phyloP scores from a whole-genome alignment of 2,888 invertebrate species.

The Willowsia nigromaculata region DNA sequence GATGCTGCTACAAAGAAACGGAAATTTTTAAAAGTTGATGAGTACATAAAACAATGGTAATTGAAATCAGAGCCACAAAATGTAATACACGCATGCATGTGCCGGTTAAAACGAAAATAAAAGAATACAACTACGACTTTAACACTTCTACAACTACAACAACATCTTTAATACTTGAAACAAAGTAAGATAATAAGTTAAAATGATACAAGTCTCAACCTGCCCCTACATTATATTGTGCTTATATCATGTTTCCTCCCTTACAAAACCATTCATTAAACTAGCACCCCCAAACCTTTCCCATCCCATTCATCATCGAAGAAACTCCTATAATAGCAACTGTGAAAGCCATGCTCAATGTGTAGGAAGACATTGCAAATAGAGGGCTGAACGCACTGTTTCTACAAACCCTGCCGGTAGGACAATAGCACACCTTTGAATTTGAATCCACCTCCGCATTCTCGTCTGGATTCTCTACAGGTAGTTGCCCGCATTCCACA shows the following conservation, averaged over 20 bases:
- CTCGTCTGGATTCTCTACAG: not conserved
- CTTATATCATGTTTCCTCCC: not conserved
- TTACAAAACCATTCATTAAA: not conserved
- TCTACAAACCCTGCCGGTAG: slow-evolving; percentile 64
- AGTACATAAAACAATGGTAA: too few species aligned
- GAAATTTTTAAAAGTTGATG: too few species aligned
- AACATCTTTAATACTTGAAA: not conserved
- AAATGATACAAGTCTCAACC: not conserved
- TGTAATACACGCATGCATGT: too few species aligned
- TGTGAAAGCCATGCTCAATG: not conserved
- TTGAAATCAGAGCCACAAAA: too few species aligned
- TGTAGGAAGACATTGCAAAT: not conserved
- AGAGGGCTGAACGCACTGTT: slow-evolving; percentile 38
- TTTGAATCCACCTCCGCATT: too few species aligned
- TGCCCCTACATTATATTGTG: not conserved
- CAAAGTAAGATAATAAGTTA: not conserved
- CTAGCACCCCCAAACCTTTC: not conserved
- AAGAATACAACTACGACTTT: not conserved
- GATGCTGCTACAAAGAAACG: too few species aligned
- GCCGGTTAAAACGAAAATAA: not conserved
- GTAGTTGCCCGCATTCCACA: slow-evolving; percentile 51
- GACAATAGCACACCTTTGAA: slow-evolving; percentile 70
- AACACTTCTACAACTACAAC: not conserved
- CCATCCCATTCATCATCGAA: not conserved
- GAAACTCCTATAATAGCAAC: slow-evolving; percentile 5